Evolutionary conservation across 2,113 vertebrate genomes (phyloP).

Genomic region (Lepus europaeus): DNA sequence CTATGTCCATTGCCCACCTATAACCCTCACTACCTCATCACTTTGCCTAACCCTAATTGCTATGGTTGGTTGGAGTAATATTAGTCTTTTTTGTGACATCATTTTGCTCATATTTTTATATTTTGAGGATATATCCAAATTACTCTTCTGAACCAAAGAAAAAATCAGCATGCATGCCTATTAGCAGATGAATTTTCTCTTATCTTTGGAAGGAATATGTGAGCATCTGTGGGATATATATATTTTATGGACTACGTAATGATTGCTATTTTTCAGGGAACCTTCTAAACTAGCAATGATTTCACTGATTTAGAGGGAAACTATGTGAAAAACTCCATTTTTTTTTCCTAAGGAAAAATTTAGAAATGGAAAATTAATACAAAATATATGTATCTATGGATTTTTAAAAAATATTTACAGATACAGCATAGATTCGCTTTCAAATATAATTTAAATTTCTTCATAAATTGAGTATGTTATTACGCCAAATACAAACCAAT

Average conservation of each 20-base stretch:
- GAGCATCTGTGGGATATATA: constrained; percentile 43
- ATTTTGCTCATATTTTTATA: constrained; percentile 16
- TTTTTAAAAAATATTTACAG: constrained; percentile 3
- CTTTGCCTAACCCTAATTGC: not conserved
- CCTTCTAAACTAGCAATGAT: not conserved
- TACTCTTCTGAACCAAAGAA: constrained; percentile 47
- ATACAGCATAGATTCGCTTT: not conserved
- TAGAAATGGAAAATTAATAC: constrained; percentile 11
- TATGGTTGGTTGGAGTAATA: not conserved
- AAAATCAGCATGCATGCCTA: constrained; percentile 22
- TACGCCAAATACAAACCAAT: not conserved
- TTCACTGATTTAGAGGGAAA: not conserved
- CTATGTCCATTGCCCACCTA: not conserved
- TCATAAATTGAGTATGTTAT: not conserved
- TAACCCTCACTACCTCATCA: not conserved
- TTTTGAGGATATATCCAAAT: not conserved
- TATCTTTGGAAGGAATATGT: constrained; percentile 37
- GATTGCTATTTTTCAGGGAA: constrained; percentile 37
- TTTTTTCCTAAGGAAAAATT: not conserved
- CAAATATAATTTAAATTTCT: not conserved
- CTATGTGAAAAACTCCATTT: not conserved
- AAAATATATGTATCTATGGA: not conserved
- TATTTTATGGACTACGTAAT: constrained; percentile 57
- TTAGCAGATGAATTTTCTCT: constrained; percentile 53
- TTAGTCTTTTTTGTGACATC: not conserved